Evolutionary conservation across 1,140 invertebrate genomes (phyloP).

Genomic region (Himalopsyche phryganea): DNA sequence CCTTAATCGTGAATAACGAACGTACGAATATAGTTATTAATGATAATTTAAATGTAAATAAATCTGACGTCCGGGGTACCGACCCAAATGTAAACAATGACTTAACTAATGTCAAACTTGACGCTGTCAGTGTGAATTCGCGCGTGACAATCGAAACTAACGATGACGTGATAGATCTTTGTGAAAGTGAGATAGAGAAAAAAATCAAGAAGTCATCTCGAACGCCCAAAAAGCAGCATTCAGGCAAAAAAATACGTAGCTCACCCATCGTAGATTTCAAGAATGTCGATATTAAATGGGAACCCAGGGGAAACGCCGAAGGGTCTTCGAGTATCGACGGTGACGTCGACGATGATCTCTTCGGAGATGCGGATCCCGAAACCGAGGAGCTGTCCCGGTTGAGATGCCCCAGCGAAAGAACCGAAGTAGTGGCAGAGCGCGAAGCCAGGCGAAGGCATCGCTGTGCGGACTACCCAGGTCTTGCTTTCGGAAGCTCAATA

Average conservation of each 20-base stretch:
- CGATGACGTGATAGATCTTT: slow-evolving; percentile 31
- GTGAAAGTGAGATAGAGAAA: slow-evolving; percentile 32
- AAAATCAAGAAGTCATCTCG: slow-evolving; percentile 14
- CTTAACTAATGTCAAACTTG: slow-evolving; percentile 44
- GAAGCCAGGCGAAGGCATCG: slow-evolving; percentile 70
- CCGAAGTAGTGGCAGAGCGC: slow-evolving; percentile 81
- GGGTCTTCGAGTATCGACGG: slow-evolving; percentile 46
- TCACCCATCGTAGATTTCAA: slow-evolving; percentile 10
- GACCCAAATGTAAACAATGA: slow-evolving; percentile 47
- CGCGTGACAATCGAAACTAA: slow-evolving; percentile 7
- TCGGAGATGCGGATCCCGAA: slow-evolving; percentile 66
- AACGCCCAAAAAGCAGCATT: slow-evolving; percentile 15
- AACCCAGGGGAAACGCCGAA: slow-evolving; percentile 29
- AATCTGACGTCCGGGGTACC: slow-evolving; percentile 25
- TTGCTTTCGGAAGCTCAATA: slow-evolving; percentile 85
- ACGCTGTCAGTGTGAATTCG: slow-evolving; percentile 35
- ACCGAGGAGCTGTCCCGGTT: slow-evolving; percentile 74
- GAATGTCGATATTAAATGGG: slow-evolving; percentile 24
- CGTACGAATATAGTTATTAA: neutral
- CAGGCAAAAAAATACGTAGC: slow-evolving; percentile 26
- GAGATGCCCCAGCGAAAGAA: slow-evolving; percentile 80
- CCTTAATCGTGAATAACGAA: neutral
- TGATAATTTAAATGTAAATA: slow-evolving; percentile 13
- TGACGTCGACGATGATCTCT: slow-evolving; percentile 49
- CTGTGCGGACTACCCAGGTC: slow-evolving; percentile 87